Evolutionary conservation across 2,797 vertebrate species (phyloP), one percentile per base, ranked within the genome.

Genomic region (Falco columbarius): DNA sequence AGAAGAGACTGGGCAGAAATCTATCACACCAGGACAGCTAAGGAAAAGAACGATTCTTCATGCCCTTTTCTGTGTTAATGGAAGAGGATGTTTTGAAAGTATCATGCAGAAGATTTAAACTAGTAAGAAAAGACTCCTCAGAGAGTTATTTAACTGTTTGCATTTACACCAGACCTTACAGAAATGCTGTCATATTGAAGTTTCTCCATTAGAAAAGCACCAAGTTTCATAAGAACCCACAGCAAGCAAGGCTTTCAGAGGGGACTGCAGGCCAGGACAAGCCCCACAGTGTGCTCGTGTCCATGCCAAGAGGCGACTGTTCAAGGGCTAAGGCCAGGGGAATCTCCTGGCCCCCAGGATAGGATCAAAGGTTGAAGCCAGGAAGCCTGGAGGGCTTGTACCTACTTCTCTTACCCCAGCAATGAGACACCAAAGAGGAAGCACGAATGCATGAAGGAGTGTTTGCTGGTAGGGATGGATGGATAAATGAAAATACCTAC

Each of bases 31-130:
- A 65, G 21, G 18, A 92, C 29, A 82, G 67, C 56, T 77, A 68
- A 70, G 38, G 62, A 84, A 36, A 81, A 79, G 38, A 81, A 82
- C 26, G 27, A 80, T 34, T 91, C 63, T 85, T 92, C 77, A 67
- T n/a, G n/a, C n/a, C n/a, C n/a, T n/a, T n/a, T n/a, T n/a, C n/a
- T n/a, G n/a, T n/a, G n/a, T n/a, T n/a, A n/a, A n/a, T n/a, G n/a
- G n/a, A n/a, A n/a, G n/a, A n/a, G n/a, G n/a, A n/a, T 72, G 55
- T 86, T 95, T 95, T 91, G 86, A 73, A 92, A 92, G 49, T 58
- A 88, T 66, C 54, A 71, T 18, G 15, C 47, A 68, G 36, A 83
- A 94, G 75, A 90, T 44, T 71, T 86, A 90, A 94, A 91, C 26
- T 49, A 62, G 14, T n/a, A 90, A 82, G 88, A 36, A 88, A 83